Base-by-base conservation (phyloP, 2,888 invertebrate species). In the Phasia obesa region DNA sequence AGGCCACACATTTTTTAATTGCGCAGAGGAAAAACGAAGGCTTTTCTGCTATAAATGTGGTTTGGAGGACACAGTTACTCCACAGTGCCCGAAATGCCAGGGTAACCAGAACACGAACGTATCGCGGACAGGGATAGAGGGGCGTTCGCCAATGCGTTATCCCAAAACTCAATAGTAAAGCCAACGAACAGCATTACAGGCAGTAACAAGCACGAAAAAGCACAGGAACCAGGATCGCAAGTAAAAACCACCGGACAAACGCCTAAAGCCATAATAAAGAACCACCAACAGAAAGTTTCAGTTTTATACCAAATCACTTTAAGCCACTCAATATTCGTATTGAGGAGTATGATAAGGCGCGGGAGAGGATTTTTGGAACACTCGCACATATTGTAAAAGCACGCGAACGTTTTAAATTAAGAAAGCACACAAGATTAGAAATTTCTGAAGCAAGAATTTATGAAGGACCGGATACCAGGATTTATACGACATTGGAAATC, bases 21-120 rank as follows among this genome's bases (percentile, higher is more conserved):
- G 7, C 13, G 15, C 19, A 4, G 57, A 57, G 7, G 57, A 57
- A 9, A n/a, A 19, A 19, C 25, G 31, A 31, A 15, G 17, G 3
- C n/a, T 57, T 17, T 57, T 57, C 25, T 57, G 57, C 11, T 57
- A 57, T 35, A 57, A 57, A n/a, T 35, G 57, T 4, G 57, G 57
- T 1, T 11, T 35, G 15, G 31, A 13, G 9, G 19, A 31, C 9
- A 57, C 57, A 7, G 17, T 35, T 6, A 35, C 57, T 7, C 57
- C 57, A 9, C 3, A 11, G 4, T 57, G 57, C 6, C n/a, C 57
- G 25, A 9, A 4, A 7, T 57, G 57, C 11, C 57, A 53, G 25
- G 53, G 53, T 25, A 53, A 53, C 44, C 44, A 4, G 17, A 44
- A 44, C 17, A 15, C n/a, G 44, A n/a, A 53, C 53, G 53, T 25